Percentiles rank a stretch among this genome's conserved stretches.
Conservation (phyloP, 2,113 vertebrate genomes). For the Otis tarda region DNA sequence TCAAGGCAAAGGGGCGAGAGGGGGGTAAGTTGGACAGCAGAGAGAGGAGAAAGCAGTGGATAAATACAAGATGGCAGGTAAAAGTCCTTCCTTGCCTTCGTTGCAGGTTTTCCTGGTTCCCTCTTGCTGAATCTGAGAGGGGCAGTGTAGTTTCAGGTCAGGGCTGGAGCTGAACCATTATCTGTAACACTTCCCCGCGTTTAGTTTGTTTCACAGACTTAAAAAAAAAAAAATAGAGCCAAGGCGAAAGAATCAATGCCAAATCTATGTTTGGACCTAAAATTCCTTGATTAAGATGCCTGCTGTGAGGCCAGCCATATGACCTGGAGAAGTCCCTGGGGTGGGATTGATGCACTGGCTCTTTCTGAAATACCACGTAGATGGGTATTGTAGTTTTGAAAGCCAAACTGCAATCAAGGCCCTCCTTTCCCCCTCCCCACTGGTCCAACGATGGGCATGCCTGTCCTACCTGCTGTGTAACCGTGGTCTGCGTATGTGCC, state of each 20-base stretch:
- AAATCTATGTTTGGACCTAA: background rate
- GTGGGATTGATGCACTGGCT: background rate
- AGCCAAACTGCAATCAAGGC: background rate
- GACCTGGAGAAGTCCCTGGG: background rate
- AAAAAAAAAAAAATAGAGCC: background rate
- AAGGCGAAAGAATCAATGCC: background rate
- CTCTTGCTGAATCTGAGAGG: background rate
- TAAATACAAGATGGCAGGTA: background rate
- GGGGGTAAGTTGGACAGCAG: background rate
- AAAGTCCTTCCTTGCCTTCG: background rate
- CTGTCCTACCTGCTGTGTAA: background rate
- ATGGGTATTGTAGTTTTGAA: background rate
- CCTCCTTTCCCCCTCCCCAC: background rate
- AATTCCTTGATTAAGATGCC: background rate
- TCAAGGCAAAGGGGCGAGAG: background rate
- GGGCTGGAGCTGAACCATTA: background rate
- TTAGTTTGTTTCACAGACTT: background rate
- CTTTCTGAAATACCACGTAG: background rate
- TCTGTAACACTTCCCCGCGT: background rate
- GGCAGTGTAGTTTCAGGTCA: background rate
- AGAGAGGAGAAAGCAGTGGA: background rate
- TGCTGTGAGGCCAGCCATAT: background rate
- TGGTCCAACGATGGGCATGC: background rate
- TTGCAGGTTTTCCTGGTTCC: background rate
- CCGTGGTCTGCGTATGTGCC: accelerated